Conservation (phyloP, 2,113 vertebrate genomes). For the Albula goreensis region DNA sequence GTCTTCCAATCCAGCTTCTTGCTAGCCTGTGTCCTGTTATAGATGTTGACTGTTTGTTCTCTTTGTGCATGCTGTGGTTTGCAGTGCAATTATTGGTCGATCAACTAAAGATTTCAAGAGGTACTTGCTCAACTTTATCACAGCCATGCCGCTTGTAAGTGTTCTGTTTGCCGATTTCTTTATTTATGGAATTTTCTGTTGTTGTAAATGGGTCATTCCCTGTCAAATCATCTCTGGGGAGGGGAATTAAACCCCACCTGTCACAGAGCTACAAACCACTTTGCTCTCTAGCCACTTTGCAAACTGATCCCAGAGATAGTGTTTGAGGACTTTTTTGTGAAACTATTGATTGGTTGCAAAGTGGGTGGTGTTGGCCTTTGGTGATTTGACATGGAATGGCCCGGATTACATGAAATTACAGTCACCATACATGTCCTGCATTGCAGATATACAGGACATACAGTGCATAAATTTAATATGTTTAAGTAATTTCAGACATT, state of each 20-base stretch:
- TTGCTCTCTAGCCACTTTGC: too few species aligned
- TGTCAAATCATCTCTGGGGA: too few species aligned
- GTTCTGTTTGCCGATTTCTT: conserved; percentile 26
- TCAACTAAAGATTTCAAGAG: conserved; percentile 94
- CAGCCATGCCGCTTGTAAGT: conserved; percentile 97
- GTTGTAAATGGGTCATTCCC: too few species aligned
- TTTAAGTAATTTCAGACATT: not conserved
- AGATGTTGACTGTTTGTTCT: conserved; percentile 40
- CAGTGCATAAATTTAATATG: not conserved
- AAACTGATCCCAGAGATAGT: too few species aligned
- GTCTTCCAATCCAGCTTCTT: not conserved
- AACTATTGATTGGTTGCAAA: too few species aligned
- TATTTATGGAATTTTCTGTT: not conserved
- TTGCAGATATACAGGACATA: not conserved
- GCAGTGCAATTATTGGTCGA: conserved; percentile 97
- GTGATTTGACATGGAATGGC: too few species aligned
- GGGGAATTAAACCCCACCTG: too few species aligned
- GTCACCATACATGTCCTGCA: not conserved
- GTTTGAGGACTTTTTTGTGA: too few species aligned
- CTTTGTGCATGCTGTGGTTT: conserved; percentile 81
- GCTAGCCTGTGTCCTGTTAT: not conserved
- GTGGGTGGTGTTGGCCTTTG: too few species aligned
- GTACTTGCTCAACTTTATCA: conserved; percentile 95
- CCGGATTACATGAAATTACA: too few species aligned
- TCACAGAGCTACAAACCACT: too few species aligned